Evolutionary conservation across 37 sponge, comb jelly and placozoan genomes (phyloP).

Genomic region (Halichondria panicea): DNA sequence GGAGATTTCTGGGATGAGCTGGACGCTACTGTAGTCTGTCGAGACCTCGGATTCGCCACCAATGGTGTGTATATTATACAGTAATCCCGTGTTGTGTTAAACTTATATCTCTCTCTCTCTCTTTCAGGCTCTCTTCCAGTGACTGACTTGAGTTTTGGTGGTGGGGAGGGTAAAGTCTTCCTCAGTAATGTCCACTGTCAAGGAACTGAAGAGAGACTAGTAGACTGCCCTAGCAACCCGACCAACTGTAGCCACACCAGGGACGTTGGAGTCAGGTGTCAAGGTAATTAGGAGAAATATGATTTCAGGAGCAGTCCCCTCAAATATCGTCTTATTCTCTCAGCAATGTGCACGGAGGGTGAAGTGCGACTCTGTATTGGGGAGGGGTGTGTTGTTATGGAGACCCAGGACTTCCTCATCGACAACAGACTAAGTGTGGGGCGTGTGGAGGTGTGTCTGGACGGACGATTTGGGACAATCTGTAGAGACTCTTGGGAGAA

Average conservation of each 20-base stretch:
- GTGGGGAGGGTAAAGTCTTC: background rate
- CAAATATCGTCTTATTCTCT: too few species aligned
- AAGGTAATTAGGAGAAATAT: background rate
- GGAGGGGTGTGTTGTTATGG: too few species aligned
- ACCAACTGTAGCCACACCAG: background rate
- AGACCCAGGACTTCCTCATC: too few species aligned
- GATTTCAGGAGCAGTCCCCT: background rate
- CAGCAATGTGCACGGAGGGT: background rate
- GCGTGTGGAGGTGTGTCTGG: too few species aligned
- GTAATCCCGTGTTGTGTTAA: background rate
- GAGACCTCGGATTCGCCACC: conserved; percentile 34
- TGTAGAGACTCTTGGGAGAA: too few species aligned
- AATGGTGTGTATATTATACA: conserved; percentile 1
- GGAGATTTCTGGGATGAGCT: conserved; percentile 26
- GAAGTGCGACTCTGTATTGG: background rate
- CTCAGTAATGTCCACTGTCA: conserved; percentile 22
- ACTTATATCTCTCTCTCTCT: background rate
- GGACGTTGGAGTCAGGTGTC: conserved; percentile 4
- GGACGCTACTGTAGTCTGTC: conserved; percentile 43
- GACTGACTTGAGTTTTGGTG: conserved; percentile 3
- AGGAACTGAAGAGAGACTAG: conserved; percentile 15
- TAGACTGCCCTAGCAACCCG: conserved; percentile 6
- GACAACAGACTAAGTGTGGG: too few species aligned
- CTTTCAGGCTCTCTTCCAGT: conserved; percentile 10
- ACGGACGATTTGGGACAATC: too few species aligned